phyloP scores from a whole-genome alignment of 2,888 invertebrate species.

The Tubulanus polymorphus region DNA sequence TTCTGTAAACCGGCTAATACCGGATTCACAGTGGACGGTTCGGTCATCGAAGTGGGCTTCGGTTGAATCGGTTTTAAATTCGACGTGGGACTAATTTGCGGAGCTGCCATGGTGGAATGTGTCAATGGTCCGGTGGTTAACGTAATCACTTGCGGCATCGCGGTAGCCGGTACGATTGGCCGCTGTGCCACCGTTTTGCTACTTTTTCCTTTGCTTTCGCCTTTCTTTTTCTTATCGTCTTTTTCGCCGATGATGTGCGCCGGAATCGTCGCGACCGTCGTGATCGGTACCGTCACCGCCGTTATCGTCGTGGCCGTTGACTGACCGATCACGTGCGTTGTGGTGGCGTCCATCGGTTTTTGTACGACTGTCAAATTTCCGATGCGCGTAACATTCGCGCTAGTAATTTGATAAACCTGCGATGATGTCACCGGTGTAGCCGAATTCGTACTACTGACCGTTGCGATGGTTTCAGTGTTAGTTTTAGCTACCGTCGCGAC shows the following conservation, averaged over 20 bases:
- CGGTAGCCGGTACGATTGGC: slow-evolving; percentile 47
- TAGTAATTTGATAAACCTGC: slow-evolving; percentile 23
- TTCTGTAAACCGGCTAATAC: slow-evolving; percentile 44
- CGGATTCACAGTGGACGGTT: slow-evolving; percentile 40
- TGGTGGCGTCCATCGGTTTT: slow-evolving; percentile 13
- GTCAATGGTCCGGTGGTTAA: slow-evolving; percentile 29
- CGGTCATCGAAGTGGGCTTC: slow-evolving; percentile 51
- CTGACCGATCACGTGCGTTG: slow-evolving; percentile 19
- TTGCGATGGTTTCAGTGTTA: background rate
- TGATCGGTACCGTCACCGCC: slow-evolving; percentile 9
- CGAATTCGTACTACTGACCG: background rate
- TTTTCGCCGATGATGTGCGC: slow-evolving; percentile 7
- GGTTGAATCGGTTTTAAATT: slow-evolving; percentile 52
- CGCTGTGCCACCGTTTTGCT: slow-evolving; percentile 23
- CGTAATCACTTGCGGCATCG: slow-evolving; percentile 30
- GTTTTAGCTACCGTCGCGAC: background rate
- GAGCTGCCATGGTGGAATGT: slow-evolving; percentile 29
- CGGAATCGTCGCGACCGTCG: slow-evolving; percentile 13
- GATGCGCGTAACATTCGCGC: slow-evolving; percentile 25
- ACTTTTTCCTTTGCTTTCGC: slow-evolving; percentile 30
- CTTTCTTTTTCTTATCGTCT: slow-evolving; percentile 27
- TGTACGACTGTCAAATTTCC: slow-evolving; percentile 18
- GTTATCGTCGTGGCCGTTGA: slow-evolving; percentile 15
- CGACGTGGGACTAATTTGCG: slow-evolving; percentile 29
- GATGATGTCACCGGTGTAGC: slow-evolving; percentile 4